phyloP scores from a whole-genome alignment of 2,888 invertebrate species.

The Criorhina ranunculi region DNA sequence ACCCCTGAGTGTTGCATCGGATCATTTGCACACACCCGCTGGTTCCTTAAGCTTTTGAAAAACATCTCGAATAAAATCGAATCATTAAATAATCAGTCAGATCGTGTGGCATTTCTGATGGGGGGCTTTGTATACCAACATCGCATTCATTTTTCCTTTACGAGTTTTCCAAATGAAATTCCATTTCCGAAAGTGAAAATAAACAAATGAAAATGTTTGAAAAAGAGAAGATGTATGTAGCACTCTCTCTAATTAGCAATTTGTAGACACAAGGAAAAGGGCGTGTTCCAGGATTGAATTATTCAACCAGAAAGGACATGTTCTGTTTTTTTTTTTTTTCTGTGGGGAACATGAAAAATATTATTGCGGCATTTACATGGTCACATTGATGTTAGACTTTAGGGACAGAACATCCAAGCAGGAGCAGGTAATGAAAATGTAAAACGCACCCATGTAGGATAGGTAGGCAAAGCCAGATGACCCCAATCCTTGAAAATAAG shows the following conservation, averaged over 20 bases:
- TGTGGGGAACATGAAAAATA: slow-evolving; percentile 6
- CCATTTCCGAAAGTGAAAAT: slow-evolving; percentile 26
- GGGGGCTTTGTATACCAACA: slow-evolving; percentile 9
- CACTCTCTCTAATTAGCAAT: slow-evolving; percentile 67
- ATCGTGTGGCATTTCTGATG: slow-evolving; percentile 26
- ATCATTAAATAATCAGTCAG: slow-evolving; percentile 58
- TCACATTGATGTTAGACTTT: slow-evolving; percentile 12
- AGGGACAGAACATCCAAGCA: background rate
- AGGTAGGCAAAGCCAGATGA: background rate
- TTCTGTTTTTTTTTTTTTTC: no score
- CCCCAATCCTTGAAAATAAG: slow-evolving; percentile 2
- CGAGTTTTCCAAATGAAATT: slow-evolving; percentile 56
- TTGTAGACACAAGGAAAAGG: slow-evolving; percentile 66
- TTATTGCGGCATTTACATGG: slow-evolving; percentile 42
- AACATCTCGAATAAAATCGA: slow-evolving; percentile 52
- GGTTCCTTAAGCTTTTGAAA: background rate
- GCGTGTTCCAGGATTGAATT: slow-evolving; percentile 47
- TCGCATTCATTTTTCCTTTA: slow-evolving; percentile 34
- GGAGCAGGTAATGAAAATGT: background rate
- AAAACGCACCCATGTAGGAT: background rate
- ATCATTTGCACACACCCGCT: background rate
- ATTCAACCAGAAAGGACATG: slow-evolving; percentile 13
- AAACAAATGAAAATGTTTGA: slow-evolving; percentile 19
- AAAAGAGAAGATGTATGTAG: slow-evolving; percentile 26
- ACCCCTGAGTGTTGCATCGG: slow-evolving; percentile 36